A percentile compares a stretch with the other conserved stretches of the same genome.
Evolutionary conservation across 2,888 invertebrate species (phyloP).

Genomic region (Cheilosia pagana): DNA sequence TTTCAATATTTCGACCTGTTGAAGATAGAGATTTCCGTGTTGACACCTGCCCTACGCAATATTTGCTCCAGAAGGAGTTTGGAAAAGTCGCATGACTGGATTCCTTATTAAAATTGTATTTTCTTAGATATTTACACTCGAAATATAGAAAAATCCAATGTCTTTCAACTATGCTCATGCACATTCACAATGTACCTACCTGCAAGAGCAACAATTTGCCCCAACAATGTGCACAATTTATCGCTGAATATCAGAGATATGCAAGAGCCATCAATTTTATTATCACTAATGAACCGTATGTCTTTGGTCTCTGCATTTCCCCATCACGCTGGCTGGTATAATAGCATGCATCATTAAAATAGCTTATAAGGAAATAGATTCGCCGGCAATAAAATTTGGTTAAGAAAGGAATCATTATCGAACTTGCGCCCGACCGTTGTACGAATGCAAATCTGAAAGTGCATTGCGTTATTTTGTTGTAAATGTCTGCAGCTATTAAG

Average conservation of each 20-base stretch:
- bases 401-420: slow-evolving; percentile 6
- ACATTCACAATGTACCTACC: neutral
- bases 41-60: no score
- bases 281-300: slow-evolving; percentile 39
- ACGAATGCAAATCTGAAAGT: slow-evolving; percentile 4
- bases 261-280: slow-evolving; percentile 29
- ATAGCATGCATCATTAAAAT: neutral
- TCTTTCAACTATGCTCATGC: no score
- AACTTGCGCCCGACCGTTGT: neutral
- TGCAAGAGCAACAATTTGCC: neutral
- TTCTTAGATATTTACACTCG: no score
- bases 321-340: neutral
- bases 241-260: neutral
- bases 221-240: neutral
- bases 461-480: neutral
- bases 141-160: no score
- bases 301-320: neutral
- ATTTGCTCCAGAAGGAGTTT: no score
- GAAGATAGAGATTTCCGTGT: no score
- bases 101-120: no score
- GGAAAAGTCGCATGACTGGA: no score
- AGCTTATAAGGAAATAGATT: slow-evolving; percentile 22
- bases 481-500: neutral
- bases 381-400: slow-evolving; percentile 13
- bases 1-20: no score